Evolutionary conservation across 2,888 invertebrate genomes (phyloP).

Genomic region (Geophilus truncorum): DNA sequence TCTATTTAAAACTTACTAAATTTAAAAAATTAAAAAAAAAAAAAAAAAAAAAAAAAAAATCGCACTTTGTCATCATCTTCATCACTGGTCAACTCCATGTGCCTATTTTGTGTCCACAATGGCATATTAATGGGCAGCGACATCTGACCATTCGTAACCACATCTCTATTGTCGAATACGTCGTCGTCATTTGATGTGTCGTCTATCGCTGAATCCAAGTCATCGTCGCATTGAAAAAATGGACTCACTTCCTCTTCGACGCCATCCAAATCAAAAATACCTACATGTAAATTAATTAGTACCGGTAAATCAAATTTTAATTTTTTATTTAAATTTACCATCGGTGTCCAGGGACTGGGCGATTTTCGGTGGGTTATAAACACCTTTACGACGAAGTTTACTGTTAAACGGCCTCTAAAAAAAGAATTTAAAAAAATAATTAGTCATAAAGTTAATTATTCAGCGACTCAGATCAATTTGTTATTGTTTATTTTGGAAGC

Average conservation of each 20-base stretch:
- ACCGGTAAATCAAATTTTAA: neutral
- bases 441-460: no score
- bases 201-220: neutral
- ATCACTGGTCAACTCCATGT: neutral
- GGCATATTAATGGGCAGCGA: neutral
- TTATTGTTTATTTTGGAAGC: no score
- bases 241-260: slow-evolving; percentile 23
- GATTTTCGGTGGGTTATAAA: slow-evolving; percentile 16
- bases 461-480: no score
- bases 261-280: slow-evolving; percentile 32
- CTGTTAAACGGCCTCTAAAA: slow-evolving; percentile 22
- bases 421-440: no score
- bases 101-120: neutral
- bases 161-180: neutral
- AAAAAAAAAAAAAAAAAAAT: no score
- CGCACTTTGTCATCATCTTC: neutral
- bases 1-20: neutral
- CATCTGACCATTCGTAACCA: neutral
- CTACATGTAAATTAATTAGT: neutral
- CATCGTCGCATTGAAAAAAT: slow-evolving; percentile 28
- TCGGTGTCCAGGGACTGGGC: slow-evolving; percentile 28
- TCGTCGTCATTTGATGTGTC: neutral
- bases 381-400: neutral
- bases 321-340: slow-evolving; percentile 25
- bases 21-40: neutral